phyloP scores from a whole-genome alignment of 1,140 invertebrate species.

The Zaprionus tsacasi region DNA sequence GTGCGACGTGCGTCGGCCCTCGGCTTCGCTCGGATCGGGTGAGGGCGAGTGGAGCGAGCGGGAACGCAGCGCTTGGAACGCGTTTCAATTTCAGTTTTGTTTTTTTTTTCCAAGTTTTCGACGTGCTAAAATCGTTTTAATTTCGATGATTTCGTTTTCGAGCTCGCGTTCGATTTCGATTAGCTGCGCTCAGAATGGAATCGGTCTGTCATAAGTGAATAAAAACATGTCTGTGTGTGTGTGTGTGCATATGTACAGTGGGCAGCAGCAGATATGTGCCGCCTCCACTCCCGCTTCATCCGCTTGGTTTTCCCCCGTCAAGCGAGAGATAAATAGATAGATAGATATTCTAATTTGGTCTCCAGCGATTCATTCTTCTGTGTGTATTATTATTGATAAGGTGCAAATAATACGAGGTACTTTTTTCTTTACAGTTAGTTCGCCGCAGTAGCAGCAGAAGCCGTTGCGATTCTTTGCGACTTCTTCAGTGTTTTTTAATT shows the following conservation, averaged over 20 bases:
- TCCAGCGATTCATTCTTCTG: conserved; percentile 43
- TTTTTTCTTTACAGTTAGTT: conserved; percentile 27
- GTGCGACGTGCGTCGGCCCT: conserved; percentile 52
- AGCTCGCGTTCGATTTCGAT: conserved; percentile 9
- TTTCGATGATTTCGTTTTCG: conserved; percentile 45
- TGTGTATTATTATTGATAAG: conserved; percentile 77
- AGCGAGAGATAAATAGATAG: conserved; percentile 4
- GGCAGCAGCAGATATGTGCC: background rate
- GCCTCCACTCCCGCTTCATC: conserved; percentile 2
- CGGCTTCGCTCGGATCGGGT: conserved; percentile 40
- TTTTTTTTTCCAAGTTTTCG: conserved; percentile 22
- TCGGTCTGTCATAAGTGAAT: conserved; percentile 6
- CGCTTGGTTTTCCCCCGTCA: background rate
- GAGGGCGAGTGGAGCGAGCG: background rate
- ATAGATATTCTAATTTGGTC: conserved; percentile 77
- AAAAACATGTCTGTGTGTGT: background rate
- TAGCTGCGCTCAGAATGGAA: conserved; percentile 2
- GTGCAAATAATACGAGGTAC: conserved; percentile 67
- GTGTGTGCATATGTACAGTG: background rate
- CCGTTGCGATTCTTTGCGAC: conserved; percentile 32
- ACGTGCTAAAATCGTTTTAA: conserved; percentile 53
- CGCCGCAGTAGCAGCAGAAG: background rate
- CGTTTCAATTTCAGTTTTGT: conserved; percentile 29
- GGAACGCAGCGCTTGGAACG: conserved; percentile 35
- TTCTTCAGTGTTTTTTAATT: conserved; percentile 76